Conservation (phyloP, 2,113 vertebrate genomes). For the Alethe castanea region DNA sequence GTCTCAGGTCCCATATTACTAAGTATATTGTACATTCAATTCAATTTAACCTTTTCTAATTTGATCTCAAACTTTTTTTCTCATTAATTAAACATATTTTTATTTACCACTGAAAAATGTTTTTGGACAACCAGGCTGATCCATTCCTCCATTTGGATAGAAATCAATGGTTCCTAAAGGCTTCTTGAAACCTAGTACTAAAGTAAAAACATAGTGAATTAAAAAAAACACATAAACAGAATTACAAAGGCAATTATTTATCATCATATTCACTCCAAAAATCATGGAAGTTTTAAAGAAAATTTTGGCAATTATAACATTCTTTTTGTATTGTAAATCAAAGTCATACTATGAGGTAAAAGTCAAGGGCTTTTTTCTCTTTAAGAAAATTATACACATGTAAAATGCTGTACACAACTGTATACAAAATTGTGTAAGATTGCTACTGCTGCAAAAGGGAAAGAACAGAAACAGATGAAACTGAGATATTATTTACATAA, state of each 20-base stretch:
- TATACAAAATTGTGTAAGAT: not conserved
- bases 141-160: slow-evolving; percentile 87
- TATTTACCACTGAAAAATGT: slow-evolving; percentile 82
- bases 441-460: not conserved
- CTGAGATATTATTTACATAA: not conserved
- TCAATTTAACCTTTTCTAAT: not conserved
- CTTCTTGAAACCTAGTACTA: slow-evolving; percentile 80
- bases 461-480: not conserved
- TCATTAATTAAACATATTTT: not conserved
- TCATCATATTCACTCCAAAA: not conserved
- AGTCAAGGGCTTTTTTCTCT: accelerated
- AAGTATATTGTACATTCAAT: not conserved
- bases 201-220: not conserved
- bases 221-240: not conserved
- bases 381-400: not conserved
- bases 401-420: not conserved
- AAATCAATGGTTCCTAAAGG: slow-evolving; percentile 88
- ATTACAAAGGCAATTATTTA: not conserved
- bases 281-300: not conserved
- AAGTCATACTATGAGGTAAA: not conserved
- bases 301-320: not conserved
- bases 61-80: not conserved
- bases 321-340: not conserved
- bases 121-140: slow-evolving; percentile 89
- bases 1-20: not conserved